These are phyloP conservation scores for Temnothorax curvispinosus DNA, from an alignment of 1,140 invertebrate genomes.

Conservation along the genomic window DNA sequence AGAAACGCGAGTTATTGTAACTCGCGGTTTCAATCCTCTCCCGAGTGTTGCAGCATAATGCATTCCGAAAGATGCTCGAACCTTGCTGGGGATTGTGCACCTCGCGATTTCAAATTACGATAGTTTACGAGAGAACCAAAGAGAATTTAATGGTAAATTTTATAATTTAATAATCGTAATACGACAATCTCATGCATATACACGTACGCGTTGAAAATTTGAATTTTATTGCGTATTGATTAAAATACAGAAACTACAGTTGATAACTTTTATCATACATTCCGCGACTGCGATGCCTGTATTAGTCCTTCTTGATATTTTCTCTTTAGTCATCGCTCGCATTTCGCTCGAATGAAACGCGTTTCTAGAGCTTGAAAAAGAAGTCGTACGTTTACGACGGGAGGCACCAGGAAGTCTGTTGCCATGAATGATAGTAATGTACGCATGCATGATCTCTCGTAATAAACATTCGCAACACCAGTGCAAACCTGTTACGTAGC, in stretches of 20 bases:
- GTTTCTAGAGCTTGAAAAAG: constrained; percentile 46
- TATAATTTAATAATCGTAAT: background rate
- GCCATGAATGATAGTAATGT: constrained; percentile 50
- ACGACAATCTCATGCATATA: background rate
- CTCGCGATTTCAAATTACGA: background rate
- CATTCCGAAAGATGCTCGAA: background rate
- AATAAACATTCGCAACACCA: constrained; percentile 46
- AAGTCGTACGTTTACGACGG: constrained; percentile 7
- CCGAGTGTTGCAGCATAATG: constrained; percentile 21
- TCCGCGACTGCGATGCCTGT: background rate
- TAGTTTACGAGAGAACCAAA: background rate
- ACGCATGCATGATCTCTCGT: constrained; percentile 51
- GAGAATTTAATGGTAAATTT: background rate
- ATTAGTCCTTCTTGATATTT: constrained; percentile 28
- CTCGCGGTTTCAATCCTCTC: constrained; percentile 19
- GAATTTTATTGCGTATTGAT: background rate
- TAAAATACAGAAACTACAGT: background rate
- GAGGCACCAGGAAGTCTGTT: constrained; percentile 32
- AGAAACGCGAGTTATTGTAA: constrained; percentile 35
- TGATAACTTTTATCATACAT: background rate
- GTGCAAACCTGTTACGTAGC: constrained; percentile 14
- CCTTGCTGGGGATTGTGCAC: background rate
- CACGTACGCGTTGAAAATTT: background rate
- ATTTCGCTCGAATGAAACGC: constrained; percentile 35
- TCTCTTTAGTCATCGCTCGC: constrained; percentile 31